phyloP scores from a whole-genome alignment of 2,113 vertebrate species.

The Mellivora capensis region DNA sequence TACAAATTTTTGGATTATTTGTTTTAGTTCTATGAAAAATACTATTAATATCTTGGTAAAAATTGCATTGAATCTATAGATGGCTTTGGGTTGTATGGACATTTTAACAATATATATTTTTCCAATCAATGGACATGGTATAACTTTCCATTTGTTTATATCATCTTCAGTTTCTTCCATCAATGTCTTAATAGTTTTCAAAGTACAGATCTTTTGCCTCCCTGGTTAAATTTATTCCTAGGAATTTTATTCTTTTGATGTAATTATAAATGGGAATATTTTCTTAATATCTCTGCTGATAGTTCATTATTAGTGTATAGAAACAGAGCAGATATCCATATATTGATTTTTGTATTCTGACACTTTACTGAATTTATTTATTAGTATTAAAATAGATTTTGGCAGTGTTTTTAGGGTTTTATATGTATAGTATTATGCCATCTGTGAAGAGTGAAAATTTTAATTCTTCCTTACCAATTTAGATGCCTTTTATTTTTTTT shows the following conservation, averaged over 20 bases:
- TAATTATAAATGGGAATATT: neutral
- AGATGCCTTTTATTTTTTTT: neutral
- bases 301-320: neutral
- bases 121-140: neutral
- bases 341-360: neutral
- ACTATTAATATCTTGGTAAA: neutral
- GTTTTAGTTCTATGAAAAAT: neutral
- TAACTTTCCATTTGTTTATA: neutral
- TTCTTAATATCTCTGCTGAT: neutral
- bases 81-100: neutral
- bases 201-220: neutral
- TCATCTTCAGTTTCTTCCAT: neutral
- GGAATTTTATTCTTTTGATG: neutral
- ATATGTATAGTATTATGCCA: neutral
- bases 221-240: neutral
- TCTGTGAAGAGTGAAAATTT: neutral
- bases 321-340: neutral
- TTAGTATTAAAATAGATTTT: neutral
- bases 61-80: neutral
- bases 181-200: neutral
- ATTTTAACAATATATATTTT: neutral
- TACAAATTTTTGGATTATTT: neutral
- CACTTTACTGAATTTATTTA: neutral
- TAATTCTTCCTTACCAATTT: neutral
- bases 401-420: neutral